Evolutionary conservation across 2,113 vertebrate species (phyloP), one percentile per base, ranked within the genome.

Genomic region (Eurypyga helias): DNA sequence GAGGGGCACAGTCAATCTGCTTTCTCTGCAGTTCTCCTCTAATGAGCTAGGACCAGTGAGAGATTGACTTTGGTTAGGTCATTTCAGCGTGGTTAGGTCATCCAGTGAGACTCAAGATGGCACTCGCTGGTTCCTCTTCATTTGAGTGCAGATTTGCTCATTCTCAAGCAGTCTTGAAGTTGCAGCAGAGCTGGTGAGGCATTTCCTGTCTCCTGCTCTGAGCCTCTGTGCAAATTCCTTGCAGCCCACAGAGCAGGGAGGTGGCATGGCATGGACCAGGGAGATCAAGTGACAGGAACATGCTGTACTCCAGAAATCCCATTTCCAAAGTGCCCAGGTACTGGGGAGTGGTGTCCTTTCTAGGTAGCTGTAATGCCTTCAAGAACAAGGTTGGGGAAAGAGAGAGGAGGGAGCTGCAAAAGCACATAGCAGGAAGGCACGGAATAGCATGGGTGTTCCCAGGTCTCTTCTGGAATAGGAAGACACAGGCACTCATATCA

Each of bases 61-160:
- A n/a, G 14, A 41, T 29, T 25, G 41, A 3, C 28, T 54, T 87
- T 0, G 1, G 29, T 48, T 43, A 78, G 14, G 51, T 54, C 1
- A 0, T 38, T n/a, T n/a, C n/a, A n/a, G n/a, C n/a, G n/a, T 0
- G 1, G 29, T 48, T 43, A 78, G 14, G 51, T 54, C 1, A 0
- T 38, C n/a, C n/a, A n/a, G n/a, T n/a, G n/a, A 21, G 8, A 31
- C 13, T 25, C 17, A 19, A 19, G 52, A 71, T 61, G 67, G 38
- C 28, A 58, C 38, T 16, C 3, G 0, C 23, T 71, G 23, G 11
- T 80, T 88, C 28, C 48, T 60, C 5, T 2, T 34, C 6, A 18
- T 34, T 34, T 18, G 9, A 77, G 45, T 9, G 45, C 38, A 67
- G 28, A 72, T 60, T n/a, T 90, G 36, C 55, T 66, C 60, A 82